Conservation (phyloP, 2,797 vertebrate species). For the Adelosebastes latens region DNA sequence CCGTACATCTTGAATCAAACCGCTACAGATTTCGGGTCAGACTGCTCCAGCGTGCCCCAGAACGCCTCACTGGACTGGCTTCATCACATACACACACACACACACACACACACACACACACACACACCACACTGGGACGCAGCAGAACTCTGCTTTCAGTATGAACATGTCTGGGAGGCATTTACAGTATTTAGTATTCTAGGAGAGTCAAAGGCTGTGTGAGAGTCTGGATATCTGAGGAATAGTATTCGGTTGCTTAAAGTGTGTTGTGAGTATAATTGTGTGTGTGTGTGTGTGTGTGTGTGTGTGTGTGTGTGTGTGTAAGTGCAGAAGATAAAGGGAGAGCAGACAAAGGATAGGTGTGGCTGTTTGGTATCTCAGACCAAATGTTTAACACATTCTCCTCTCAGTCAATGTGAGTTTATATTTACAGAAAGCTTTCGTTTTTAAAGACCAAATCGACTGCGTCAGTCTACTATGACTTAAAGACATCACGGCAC, state of each 20-base stretch:
- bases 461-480: not conserved
- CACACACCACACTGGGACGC: constrained; percentile 24
- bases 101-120: constrained; percentile 8
- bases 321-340: constrained; percentile 1
- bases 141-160: constrained; percentile 21
- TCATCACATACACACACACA: constrained; percentile 1
- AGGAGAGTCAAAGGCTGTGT: constrained; percentile 29
- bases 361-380: not conserved
- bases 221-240: constrained; percentile 29
- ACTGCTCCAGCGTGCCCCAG: constrained; percentile 12
- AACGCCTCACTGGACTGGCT: constrained; percentile 11
- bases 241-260: constrained; percentile 15
- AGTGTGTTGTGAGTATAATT: constrained; percentile 14
- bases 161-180: constrained; percentile 27
- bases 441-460: not conserved
- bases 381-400: constrained; percentile 20
- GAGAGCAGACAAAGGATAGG: constrained; percentile 38
- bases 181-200: constrained; percentile 38
- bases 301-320: constrained; percentile 1
- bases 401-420: not conserved
- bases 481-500: not conserved
- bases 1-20: constrained; percentile 29
- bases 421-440: not conserved
- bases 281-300: not conserved
- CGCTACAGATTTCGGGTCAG: constrained; percentile 36